Conservation (phyloP, 2,113 vertebrate genomes). For the Entelurus aequoreus region DNA sequence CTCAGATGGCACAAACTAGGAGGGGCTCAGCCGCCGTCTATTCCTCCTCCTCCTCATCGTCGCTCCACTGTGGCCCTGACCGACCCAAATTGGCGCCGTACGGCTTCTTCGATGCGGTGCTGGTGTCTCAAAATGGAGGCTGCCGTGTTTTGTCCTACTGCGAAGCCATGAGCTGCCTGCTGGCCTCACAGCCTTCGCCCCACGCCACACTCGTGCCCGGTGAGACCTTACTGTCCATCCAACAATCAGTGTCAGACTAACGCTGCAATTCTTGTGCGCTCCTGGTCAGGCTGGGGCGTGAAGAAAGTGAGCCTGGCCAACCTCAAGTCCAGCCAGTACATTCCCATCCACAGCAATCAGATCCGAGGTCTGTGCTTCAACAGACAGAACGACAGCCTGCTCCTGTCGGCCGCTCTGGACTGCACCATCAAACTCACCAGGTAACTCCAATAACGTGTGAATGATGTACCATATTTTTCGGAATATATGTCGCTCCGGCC, state of each 20-base stretch:
- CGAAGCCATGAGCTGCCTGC: slow-evolving; percentile 79
- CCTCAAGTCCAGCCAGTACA: slow-evolving; percentile 90
- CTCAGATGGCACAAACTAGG: slow-evolving; percentile 70
- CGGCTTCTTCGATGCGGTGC: slow-evolving; percentile 78
- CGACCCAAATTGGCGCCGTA: slow-evolving; percentile 72
- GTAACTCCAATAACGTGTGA: slow-evolving; percentile 49
- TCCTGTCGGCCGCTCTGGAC: slow-evolving; percentile 91
- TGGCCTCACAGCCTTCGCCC: slow-evolving; percentile 89
- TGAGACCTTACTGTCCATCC: slow-evolving; percentile 48
- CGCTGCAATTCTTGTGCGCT: neutral
- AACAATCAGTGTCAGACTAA: no score
- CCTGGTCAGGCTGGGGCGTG: slow-evolving; percentile 82
- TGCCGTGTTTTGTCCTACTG: slow-evolving; percentile 87
- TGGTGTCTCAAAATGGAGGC: slow-evolving; percentile 81
- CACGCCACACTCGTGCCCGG: slow-evolving; percentile 85
- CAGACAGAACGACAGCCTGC: slow-evolving; percentile 74
- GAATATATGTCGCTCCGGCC: no score
- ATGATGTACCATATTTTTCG: no score
- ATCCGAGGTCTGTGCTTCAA: slow-evolving; percentile 88
- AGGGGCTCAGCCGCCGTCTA: slow-evolving; percentile 39
- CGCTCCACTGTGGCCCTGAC: slow-evolving; percentile 40
- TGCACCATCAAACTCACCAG: slow-evolving; percentile 93
- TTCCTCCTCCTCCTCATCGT: slow-evolving; percentile 27
- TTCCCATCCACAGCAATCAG: slow-evolving; percentile 89
- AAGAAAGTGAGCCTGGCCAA: slow-evolving; percentile 90